Evolutionary conservation across 2,888 invertebrate species (phyloP).

Genomic region (Acanthopleura granulata): DNA sequence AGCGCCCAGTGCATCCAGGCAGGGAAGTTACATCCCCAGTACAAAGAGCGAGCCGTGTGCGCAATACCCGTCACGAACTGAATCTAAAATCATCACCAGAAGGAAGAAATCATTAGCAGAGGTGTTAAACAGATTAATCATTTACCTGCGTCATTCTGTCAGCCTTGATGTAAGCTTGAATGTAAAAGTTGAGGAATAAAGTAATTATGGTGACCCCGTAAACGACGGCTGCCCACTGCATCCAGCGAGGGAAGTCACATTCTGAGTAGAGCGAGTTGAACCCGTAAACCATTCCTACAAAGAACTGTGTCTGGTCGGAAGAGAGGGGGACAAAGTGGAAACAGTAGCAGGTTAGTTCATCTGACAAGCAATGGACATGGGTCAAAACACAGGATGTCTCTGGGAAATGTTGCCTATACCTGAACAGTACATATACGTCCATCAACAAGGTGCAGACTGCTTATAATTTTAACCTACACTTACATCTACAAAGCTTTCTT

Average conservation of each 20-base stretch:
- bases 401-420: no score
- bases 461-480: no score
- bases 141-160: slow-evolving; percentile 4
- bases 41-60: slow-evolving; percentile 81
- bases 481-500: no score
- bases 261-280: slow-evolving; percentile 51
- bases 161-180: slow-evolving; percentile 79
- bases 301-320: slow-evolving; percentile 64
- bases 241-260: slow-evolving; percentile 62
- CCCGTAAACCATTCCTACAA: slow-evolving; percentile 66
- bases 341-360: not conserved
- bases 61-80: slow-evolving; percentile 92
- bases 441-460: no score
- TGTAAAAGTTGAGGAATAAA: slow-evolving; percentile 94
- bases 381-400: not conserved
- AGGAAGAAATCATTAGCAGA: slow-evolving; percentile 27
- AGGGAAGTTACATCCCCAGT: slow-evolving; percentile 93
- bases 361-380: not conserved
- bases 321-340: not conserved
- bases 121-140: not conserved
- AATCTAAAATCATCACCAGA: slow-evolving; percentile 74
- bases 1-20: slow-evolving; percentile 69
- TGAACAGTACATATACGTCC: no score
- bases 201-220: slow-evolving; percentile 96
- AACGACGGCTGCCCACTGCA: slow-evolving; percentile 71